A percentile compares a stretch with the other conserved stretches of the same genome.
Conservation (phyloP, 2,113 vertebrate species). For the Oreochromis spilurus region DNA sequence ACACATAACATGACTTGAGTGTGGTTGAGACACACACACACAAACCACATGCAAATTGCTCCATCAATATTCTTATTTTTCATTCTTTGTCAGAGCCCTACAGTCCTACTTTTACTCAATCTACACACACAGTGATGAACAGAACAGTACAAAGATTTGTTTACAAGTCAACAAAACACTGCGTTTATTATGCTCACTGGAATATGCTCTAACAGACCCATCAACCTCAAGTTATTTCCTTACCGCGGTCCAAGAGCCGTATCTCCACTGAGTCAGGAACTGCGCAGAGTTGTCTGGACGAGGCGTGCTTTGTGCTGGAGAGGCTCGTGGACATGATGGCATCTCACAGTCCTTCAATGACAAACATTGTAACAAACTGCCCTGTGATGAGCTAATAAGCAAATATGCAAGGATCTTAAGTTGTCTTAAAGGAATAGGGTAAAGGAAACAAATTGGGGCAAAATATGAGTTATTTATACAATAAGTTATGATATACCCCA, state of each 20-base stretch:
- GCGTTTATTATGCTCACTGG: background rate
- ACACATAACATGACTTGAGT: background rate
- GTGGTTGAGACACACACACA: background rate
- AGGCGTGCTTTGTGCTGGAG: slow-evolving; percentile 71
- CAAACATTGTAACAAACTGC: background rate
- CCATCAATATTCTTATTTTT: slow-evolving; percentile 9
- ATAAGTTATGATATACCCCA: background rate
- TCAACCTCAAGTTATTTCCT: slow-evolving; percentile 48
- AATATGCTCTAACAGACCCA: background rate
- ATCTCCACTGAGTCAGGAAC: slow-evolving; percentile 85
- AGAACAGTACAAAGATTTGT: background rate
- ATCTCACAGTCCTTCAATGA: slow-evolving; percentile 82
- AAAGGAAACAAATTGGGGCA: background rate
- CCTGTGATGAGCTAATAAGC: background rate
- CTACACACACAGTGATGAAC: background rate
- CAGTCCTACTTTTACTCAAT: background rate
- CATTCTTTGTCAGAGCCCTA: background rate
- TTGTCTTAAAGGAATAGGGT: background rate
- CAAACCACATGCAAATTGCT: background rate
- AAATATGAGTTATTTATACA: background rate
- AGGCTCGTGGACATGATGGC: slow-evolving; percentile 73
- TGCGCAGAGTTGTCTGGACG: slow-evolving; percentile 69
- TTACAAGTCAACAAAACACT: background rate
- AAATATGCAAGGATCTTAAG: background rate
- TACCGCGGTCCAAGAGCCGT: slow-evolving; percentile 93